Evolutionary conservation across 2,888 invertebrate species (phyloP).

Genomic region (Mylabris sibirica): DNA sequence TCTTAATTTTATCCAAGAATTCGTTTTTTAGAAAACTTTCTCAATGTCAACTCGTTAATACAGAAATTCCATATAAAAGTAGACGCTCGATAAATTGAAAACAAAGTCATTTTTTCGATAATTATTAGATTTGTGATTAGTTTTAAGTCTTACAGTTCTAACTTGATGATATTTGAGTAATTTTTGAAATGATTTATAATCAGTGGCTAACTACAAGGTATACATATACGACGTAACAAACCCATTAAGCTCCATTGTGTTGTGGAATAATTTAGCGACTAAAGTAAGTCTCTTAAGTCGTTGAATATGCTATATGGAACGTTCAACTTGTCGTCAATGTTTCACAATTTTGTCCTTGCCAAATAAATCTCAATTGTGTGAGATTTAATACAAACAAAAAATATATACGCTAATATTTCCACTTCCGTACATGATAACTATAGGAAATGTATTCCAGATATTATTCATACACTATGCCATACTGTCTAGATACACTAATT

Average conservation of each 20-base stretch:
- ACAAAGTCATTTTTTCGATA: neutral
- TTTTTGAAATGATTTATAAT: too few relatives aligned
- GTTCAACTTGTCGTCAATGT: neutral
- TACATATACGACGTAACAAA: too few relatives aligned
- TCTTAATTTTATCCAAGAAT: neutral
- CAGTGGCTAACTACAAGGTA: too few relatives aligned
- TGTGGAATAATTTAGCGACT: neutral
- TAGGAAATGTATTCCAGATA: neutral
- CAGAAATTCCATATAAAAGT: too few relatives aligned
- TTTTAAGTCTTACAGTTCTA: too few relatives aligned
- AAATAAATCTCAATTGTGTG: slow-evolving; percentile 8
- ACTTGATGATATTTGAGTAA: too few relatives aligned
- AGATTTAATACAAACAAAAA: neutral
- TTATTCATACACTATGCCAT: neutral
- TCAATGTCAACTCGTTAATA: too few relatives aligned
- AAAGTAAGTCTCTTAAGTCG: neutral
- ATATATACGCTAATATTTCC: neutral
- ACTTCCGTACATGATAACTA: neutral
- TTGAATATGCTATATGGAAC: neutral
- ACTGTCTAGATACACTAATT: neutral
- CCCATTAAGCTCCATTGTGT: neutral
- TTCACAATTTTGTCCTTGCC: neutral
- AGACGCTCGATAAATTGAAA: too few relatives aligned
- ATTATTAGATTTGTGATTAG: neutral
- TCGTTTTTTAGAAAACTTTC: too few relatives aligned